Percentiles rank a stretch among this genome's conserved stretches.
These are phyloP conservation scores for Druceiella hillmani DNA, from an alignment of 2,888 invertebrate genomes.

Conservation along the genomic window DNA sequence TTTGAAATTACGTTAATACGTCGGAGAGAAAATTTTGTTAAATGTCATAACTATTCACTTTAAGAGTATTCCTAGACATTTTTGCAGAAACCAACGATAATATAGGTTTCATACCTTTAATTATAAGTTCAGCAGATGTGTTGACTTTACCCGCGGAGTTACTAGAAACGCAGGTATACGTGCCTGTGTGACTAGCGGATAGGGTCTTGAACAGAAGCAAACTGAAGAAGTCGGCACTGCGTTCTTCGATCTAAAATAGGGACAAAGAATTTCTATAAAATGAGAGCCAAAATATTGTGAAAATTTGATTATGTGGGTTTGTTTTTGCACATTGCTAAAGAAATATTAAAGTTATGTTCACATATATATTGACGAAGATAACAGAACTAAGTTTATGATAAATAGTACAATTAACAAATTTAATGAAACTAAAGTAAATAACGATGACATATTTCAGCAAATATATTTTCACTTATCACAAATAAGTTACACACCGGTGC, in stretches of 20 bases:
- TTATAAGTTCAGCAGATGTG: conserved; percentile 63
- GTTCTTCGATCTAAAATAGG: conserved; percentile 53
- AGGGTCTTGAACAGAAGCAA: conserved; percentile 67
- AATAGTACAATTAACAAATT: too few relatives aligned
- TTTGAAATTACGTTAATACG: too few relatives aligned
- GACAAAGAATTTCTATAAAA: background rate
- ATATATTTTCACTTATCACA: too few relatives aligned
- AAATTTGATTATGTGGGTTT: too few relatives aligned
- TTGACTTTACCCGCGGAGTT: conserved; percentile 71
- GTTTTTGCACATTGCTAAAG: too few relatives aligned
- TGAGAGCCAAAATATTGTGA: background rate
- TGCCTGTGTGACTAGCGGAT: conserved; percentile 62
- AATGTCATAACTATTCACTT: background rate
- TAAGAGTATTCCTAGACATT: background rate
- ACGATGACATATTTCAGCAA: too few relatives aligned
- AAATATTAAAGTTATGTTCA: too few relatives aligned
- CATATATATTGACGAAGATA: background rate
- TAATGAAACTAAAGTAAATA: too few relatives aligned
- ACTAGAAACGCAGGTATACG: conserved; percentile 67
- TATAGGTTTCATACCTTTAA: conserved; percentile 53
- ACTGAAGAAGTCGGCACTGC: conserved; percentile 66
- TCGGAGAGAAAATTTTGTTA: too few relatives aligned
- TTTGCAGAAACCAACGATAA: background rate
- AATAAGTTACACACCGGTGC: too few relatives aligned
- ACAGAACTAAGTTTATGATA: too few relatives aligned